These are phyloP conservation scores for Recurvirostra avosetta DNA, from an alignment of 2,113 vertebrate genomes.

Conservation along the genomic window DNA sequence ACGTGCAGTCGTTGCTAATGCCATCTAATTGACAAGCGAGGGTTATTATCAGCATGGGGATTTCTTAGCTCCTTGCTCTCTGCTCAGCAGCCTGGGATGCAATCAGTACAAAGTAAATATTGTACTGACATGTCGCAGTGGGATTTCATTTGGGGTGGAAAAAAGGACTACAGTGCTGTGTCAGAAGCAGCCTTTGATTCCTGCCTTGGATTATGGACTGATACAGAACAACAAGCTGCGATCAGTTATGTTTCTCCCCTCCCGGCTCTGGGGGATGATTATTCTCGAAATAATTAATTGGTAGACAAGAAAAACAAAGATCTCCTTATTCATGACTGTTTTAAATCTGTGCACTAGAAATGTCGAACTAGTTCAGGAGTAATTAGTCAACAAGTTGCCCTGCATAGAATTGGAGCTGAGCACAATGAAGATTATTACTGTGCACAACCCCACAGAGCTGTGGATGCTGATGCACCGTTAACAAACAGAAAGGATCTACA, in stretches of 20 bases:
- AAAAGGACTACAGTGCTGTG: background rate
- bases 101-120: conserved; percentile 15
- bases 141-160: background rate
- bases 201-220: background rate
- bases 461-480: background rate
- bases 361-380: background rate
- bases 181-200: background rate
- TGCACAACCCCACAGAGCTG: background rate
- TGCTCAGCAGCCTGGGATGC: background rate
- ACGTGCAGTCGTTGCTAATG: background rate
- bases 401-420: background rate
- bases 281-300: conserved; percentile 4
- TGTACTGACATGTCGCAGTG: background rate
- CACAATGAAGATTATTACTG: background rate
- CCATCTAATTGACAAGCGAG: background rate
- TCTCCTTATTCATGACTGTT: background rate
- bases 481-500: background rate
- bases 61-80: background rate
- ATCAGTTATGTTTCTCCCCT: background rate
- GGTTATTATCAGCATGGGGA: background rate
- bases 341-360: background rate
- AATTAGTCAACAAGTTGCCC: background rate
- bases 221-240: background rate
- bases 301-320: background rate
- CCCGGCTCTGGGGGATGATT: background rate